These are phyloP conservation scores for Felis catus DNA, from an alignment of 2,113 vertebrate species.

Conservation along the genomic window F.catus_Fca126_mat1.0 CM031418.1:128633501-128634000, in stretches of 20 bases:
- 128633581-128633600: accelerated
- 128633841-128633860: not conserved
- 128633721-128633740: not conserved
- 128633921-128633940: not conserved
- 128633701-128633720: not conserved
- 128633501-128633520: not conserved
- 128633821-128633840: not conserved
- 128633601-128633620: not conserved
- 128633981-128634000: not conserved
- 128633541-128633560: not conserved
- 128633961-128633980: not conserved
- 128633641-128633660: not conserved
- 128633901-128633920: not conserved
- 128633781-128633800: not conserved
- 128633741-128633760: not conserved
- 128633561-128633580: not conserved
- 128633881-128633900: not conserved
- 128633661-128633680: accelerated
- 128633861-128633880: not conserved
- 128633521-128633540: conserved; percentile 13
- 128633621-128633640: not conserved
- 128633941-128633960: not conserved
- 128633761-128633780: not conserved
- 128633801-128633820: not conserved
- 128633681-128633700: not conserved